Evolutionary conservation across 2,888 invertebrate genomes (phyloP), one percentile per base, ranked within the genome.

Genomic region (Eremobia ochroleuca): DNA sequence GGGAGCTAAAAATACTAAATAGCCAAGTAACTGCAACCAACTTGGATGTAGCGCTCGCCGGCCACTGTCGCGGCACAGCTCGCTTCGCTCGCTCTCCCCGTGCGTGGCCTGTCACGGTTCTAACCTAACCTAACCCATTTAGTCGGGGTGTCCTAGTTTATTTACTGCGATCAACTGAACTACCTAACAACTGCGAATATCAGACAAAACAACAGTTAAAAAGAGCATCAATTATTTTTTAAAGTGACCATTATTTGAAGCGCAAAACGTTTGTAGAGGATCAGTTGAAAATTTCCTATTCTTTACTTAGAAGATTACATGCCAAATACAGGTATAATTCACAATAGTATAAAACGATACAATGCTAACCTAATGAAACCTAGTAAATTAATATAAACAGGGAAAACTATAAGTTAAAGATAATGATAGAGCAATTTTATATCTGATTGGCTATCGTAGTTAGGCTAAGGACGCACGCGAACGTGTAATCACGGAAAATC

Each of bases 391-490:
- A 34, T 15, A 11, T 18, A 37, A 58, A 59, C 21, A 81, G 46
- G 46, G 25, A 77, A 67, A 75, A 67, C 37, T 25, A 58, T 15
- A 15, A 40, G 37, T 59, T 58, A 74, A 49, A 49, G 15, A 31
- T 62, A 79, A 70, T 70, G 15, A 52, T 40, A 59, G 28, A 34
- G 66, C 58, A 76, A 46, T 76, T 66, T 67, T 15, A 61, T 46
- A 37, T 68, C 61, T 37, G 43, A 77, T 61, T 74, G 31, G 21
- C 46, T 69, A 55, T 37, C 4, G 73, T 25, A 62, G 62, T 64
- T 64, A 73, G 74, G 77, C 59, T 81, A 78, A 75, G 84, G 81
- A 73, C 77, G 65, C 65, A 73, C 65, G 69, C 65, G 69, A 55
- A 77, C 52, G 25, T 18, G 65, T 75, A 75, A 81, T 75, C 73